Evolutionary conservation across 2,888 invertebrate genomes (phyloP), one percentile per base, ranked within the genome.

Genomic region (Drosophila cognata): DNA sequence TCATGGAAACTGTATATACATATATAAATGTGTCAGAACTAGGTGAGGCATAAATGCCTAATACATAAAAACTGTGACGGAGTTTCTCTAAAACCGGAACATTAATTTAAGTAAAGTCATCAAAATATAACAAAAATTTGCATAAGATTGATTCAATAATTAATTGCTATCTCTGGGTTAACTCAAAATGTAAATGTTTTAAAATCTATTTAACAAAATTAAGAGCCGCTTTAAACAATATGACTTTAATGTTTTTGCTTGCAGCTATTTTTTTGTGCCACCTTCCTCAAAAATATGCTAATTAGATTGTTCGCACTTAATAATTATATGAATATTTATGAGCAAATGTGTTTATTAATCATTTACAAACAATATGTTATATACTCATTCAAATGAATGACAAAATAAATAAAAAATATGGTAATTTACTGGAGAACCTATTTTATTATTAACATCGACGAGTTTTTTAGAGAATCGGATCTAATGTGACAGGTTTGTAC

Each of bases 311-410:
- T 84, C 90, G 66, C 84, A 84, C 84, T 82, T 85, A 65, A 88
- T 88, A 73, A 85, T 79, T 59, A 73, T 79, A 82, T 89, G 90
- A 80, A 84, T 84, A 88, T 85, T 88, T 64, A 84, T 85, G 67
- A 75, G 88, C 48, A 60, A 56, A 65, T 56, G 25, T 53, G 43
- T 11, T 57, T 31, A 18, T 31, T 68, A 68, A 81, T 81, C 63
- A 71, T 62, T 67, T 68, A 72, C 41, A 65, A 62, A 31, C 33
- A 46, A 60, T 70, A 61, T 55, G 61, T n/a, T 43, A 46, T 75
- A 74, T 58, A 69, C 63, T 60, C 57, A 75, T 61, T 77, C 72
- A 77, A 62, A 70, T 63, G 28, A 69, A 58, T 71, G 57, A 46
- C 13, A 33, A 59, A 28, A 52, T 29, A 48, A 50, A 56, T 18